Evolutionary conservation across 1,140 invertebrate species (phyloP), one percentile per base, ranked within the genome.

Genomic region (Achroia grisella): DNA sequence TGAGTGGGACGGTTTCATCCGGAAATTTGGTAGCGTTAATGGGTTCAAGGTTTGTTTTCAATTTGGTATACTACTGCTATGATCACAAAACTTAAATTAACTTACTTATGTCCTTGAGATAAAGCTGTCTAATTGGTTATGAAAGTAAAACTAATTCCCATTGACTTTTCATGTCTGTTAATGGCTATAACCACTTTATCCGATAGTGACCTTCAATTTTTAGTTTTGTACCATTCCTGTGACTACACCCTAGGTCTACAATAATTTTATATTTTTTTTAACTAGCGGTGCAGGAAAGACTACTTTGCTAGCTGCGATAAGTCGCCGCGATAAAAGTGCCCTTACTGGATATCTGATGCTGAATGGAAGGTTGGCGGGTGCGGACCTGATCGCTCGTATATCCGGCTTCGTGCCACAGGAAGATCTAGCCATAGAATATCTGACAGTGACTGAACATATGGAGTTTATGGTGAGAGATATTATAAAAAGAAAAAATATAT

Each of bases 381-480:
- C 88, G 47, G 75, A 89, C 53, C 79, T 90, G 5, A 90, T 93
- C 78, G 85, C 89, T 39, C 88, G 87, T 62, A 90, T 93, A 53
- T 93, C 92, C 10, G 91, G 90, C 43, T 93, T 93, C 72, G 87
- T 93, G 32, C 91, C 92, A 2, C 93, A 94, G 70, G 86, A 90
- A 43, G 91, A 93, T 68, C 73, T 93, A 54, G 88, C 89, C 39
- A 83, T 92, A 17, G 90, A 91, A 50, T 88, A 90, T 5, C 83
- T 94, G 39, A 92, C 90, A 1, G 90, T 92, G 12, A 76, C 86
- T 43, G 92, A 94, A 71, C 92, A 93, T 66, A 89, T 94, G 78
- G 88, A 89, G 59, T 93, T 94, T 61, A 93, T 93, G 92, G 92
- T 93, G 71, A 79, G 83, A 56, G 32, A 31, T 57, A 1, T 36